Conservation (phyloP, 1,140 invertebrate genomes). For the Cydia amplana region DNA sequence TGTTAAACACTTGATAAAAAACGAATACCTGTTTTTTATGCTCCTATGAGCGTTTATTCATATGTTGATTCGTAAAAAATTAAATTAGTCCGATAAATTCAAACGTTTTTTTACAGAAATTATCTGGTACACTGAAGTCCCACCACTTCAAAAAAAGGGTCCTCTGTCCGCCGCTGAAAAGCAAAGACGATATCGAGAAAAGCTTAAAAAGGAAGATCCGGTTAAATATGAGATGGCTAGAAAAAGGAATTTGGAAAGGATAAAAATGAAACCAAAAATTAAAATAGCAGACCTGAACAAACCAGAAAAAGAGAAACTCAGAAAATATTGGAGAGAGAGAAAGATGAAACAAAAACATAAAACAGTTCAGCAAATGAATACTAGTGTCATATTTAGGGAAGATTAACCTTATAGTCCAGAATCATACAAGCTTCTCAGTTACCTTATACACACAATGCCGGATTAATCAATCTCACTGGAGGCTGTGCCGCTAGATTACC, state of each 20-base stretch:
- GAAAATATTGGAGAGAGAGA: neutral
- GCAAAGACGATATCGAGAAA: slow-evolving; percentile 12
- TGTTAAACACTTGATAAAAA: too few species aligned
- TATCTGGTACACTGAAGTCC: neutral
- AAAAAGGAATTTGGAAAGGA: neutral
- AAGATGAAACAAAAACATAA: neutral
- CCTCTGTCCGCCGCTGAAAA: neutral
- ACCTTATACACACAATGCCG: too few species aligned
- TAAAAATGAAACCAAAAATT: neutral
- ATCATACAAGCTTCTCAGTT: too few species aligned
- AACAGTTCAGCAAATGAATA: neutral
- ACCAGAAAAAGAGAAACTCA: neutral
- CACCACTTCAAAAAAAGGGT: neutral
- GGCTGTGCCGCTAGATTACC: too few species aligned
- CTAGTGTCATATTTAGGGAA: neutral
- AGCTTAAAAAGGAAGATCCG: slow-evolving; percentile 3
- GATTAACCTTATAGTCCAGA: neutral
- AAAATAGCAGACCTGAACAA: neutral
- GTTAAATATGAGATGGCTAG: neutral
- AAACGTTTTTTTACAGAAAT: neutral
- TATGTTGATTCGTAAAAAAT: too few species aligned
- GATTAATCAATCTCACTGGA: too few species aligned
- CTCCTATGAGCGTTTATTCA: too few species aligned
- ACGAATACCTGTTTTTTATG: too few species aligned
- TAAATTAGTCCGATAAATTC: neutral